These are phyloP conservation scores for Cacoxenus indagator DNA, from an alignment of 2,888 invertebrate genomes.

Conservation along the genomic window DNA sequence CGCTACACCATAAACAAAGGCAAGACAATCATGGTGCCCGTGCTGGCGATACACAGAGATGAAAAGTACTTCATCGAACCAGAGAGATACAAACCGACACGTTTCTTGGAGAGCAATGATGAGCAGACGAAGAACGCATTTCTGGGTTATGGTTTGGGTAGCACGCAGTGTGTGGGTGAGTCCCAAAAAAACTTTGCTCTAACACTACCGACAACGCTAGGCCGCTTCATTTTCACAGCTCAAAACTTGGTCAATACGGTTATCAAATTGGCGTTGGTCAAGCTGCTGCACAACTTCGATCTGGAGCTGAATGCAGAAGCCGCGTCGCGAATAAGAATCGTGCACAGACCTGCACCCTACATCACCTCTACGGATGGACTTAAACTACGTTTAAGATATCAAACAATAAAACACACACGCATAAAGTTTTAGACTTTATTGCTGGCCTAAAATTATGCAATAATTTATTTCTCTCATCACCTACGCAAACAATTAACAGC, in stretches of 20 bases:
- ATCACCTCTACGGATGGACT: slow-evolving; percentile 56
- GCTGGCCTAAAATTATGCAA: slow-evolving; percentile 9
- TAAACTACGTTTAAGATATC: slow-evolving; percentile 48
- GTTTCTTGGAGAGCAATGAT: slow-evolving; percentile 64
- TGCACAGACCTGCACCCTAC: slow-evolving; percentile 47
- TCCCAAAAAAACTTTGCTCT: slow-evolving; percentile 4
- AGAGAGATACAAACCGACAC: slow-evolving; percentile 69
- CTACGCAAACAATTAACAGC: slow-evolving; percentile 8
- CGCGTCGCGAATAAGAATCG: slow-evolving; percentile 46
- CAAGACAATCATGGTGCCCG: slow-evolving; percentile 66
- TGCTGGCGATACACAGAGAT: slow-evolving; percentile 70
- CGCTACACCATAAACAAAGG: slow-evolving; percentile 65
- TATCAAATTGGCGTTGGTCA: slow-evolving; percentile 63
- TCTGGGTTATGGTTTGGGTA: slow-evolving; percentile 69
- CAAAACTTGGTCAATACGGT: slow-evolving; percentile 65
- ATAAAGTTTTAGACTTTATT: slow-evolving; percentile 25
- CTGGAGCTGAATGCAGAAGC: slow-evolving; percentile 46
- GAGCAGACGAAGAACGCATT: slow-evolving; percentile 50
- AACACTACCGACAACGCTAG: no score
- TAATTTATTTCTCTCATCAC: neutral
- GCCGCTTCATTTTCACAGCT: no score
- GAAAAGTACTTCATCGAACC: slow-evolving; percentile 69
- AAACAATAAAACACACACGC: slow-evolving; percentile 38
- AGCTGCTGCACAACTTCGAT: slow-evolving; percentile 58
- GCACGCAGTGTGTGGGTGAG: slow-evolving; percentile 69